Evolutionary conservation across 2,113 vertebrate species (phyloP).

Genomic region (Corythaeola cristata): DNA sequence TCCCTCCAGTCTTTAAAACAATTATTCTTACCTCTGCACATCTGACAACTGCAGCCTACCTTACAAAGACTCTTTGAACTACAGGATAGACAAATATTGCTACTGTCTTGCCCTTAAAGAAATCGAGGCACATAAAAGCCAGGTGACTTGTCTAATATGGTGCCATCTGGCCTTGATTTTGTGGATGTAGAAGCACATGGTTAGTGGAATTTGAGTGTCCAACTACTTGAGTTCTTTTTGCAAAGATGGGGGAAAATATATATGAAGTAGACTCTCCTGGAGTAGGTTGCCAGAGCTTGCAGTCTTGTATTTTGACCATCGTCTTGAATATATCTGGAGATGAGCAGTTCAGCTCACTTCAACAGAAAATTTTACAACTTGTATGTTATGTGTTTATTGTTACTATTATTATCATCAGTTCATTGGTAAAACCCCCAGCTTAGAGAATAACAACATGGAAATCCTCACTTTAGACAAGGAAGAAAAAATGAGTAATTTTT

Average conservation of each 20-base stretch:
- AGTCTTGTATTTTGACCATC: too few relatives aligned
- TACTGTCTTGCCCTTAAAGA: not conserved
- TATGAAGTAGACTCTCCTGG: too few relatives aligned
- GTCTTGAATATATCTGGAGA: too few relatives aligned
- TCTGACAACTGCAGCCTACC: not conserved
- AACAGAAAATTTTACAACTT: too few relatives aligned
- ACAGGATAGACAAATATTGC: not conserved
- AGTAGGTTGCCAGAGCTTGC: too few relatives aligned
- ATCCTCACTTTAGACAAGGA: too few relatives aligned
- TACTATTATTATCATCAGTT: too few relatives aligned
- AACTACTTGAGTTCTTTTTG: not conserved
- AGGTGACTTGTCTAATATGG: not conserved
- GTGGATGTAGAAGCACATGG: not conserved
- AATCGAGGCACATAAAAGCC: not conserved
- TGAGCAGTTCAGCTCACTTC: too few relatives aligned
- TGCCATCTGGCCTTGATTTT: not conserved
- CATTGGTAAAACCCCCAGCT: too few relatives aligned
- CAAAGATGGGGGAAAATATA: not conserved
- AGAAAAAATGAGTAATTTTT: too few relatives aligned
- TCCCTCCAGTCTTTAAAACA: not conserved
- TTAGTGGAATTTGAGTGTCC: not conserved
- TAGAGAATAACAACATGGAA: too few relatives aligned
- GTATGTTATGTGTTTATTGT: too few relatives aligned
- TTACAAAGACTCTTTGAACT: not conserved
- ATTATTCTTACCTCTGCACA: not conserved